These are phyloP conservation scores for Geotrupes spiniger DNA, from an alignment of 2,888 invertebrate species.

Conservation along the genomic window DNA sequence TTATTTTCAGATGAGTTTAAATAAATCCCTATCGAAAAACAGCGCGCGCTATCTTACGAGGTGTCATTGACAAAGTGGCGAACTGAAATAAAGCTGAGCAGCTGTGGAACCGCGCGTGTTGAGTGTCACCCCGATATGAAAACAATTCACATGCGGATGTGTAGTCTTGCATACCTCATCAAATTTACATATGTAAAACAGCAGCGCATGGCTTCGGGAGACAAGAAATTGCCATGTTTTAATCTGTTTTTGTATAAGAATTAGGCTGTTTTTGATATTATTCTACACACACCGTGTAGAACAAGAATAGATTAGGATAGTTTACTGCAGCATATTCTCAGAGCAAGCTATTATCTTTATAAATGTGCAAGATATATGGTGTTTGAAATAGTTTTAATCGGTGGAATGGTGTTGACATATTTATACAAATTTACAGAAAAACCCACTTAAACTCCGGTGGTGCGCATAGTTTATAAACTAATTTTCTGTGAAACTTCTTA, in stretches of 20 bases:
- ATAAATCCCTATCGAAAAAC: constrained; percentile 42
- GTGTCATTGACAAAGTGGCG: constrained; percentile 47
- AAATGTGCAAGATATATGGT: not conserved
- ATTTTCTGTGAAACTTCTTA: too few relatives aligned
- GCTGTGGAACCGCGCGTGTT: constrained; percentile 36
- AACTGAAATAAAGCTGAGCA: constrained; percentile 46
- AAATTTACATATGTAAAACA: constrained; percentile 39
- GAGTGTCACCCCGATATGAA: constrained; percentile 41
- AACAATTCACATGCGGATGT: constrained; percentile 37
- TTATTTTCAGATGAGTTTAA: constrained; percentile 44
- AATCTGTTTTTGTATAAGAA: constrained; percentile 26
- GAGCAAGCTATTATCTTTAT: not conserved
- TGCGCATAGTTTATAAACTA: too few relatives aligned
- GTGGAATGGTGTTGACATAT: too few relatives aligned
- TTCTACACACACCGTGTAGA: constrained; percentile 19
- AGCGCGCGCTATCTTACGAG: constrained; percentile 39
- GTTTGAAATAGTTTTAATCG: constrained; percentile 4
- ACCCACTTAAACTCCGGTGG: too few relatives aligned
- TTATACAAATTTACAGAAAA: too few relatives aligned
- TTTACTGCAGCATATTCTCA: constrained; percentile 1
- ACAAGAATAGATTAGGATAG: constrained; percentile 23
- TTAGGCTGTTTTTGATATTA: constrained; percentile 29
- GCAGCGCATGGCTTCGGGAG: constrained; percentile 27
- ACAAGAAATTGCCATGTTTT: constrained; percentile 32
- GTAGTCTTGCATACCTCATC: constrained; percentile 34